Evolutionary conservation across 2,113 vertebrate species (phyloP).

Genomic region (Pollachius pollachius): DNA sequence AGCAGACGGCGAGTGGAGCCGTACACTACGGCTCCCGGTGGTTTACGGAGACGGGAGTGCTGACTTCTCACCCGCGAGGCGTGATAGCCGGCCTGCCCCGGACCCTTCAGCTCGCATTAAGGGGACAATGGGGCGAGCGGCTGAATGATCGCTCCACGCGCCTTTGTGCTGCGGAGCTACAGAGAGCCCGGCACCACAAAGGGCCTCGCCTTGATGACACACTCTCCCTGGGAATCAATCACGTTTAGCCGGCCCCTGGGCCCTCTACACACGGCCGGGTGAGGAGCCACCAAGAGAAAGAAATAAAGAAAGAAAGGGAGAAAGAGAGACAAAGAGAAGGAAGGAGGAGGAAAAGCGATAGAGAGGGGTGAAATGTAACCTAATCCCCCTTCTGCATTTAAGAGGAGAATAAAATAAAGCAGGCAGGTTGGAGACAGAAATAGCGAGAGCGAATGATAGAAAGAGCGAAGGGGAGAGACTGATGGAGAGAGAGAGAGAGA

Average conservation of each 20-base stretch:
- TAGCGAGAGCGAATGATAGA: slow-evolving; percentile 12
- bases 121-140: slow-evolving; percentile 61
- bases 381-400: slow-evolving; percentile 73
- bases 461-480: slow-evolving; percentile 23
- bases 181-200: slow-evolving; percentile 69
- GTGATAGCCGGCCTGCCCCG: slow-evolving; percentile 66
- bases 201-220: slow-evolving; percentile 66
- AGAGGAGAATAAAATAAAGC: slow-evolving; percentile 59
- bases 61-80: slow-evolving; percentile 67
- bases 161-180: slow-evolving; percentile 67
- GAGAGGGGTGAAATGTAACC: slow-evolving; percentile 59
- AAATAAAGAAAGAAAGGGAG: slow-evolving; percentile 45
- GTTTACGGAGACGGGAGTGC: slow-evolving; percentile 17
- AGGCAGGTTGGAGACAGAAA: slow-evolving; percentile 11
- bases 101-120: slow-evolving; percentile 76
- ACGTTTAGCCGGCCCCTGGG: slow-evolving; percentile 67
- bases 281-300: slow-evolving; percentile 43
- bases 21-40: slow-evolving; percentile 27
- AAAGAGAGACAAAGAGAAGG: slow-evolving; percentile 41
- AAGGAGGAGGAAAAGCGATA: slow-evolving; percentile 16
- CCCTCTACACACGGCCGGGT: slow-evolving; percentile 59
- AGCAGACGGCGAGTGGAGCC: slow-evolving; percentile 16
- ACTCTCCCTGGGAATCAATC: slow-evolving; percentile 72
- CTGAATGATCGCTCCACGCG: slow-evolving; percentile 71
- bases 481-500: too few species aligned